Evolutionary conservation across 1,140 invertebrate genomes (phyloP).

Genomic region (Asbolus verrucosus): DNA sequence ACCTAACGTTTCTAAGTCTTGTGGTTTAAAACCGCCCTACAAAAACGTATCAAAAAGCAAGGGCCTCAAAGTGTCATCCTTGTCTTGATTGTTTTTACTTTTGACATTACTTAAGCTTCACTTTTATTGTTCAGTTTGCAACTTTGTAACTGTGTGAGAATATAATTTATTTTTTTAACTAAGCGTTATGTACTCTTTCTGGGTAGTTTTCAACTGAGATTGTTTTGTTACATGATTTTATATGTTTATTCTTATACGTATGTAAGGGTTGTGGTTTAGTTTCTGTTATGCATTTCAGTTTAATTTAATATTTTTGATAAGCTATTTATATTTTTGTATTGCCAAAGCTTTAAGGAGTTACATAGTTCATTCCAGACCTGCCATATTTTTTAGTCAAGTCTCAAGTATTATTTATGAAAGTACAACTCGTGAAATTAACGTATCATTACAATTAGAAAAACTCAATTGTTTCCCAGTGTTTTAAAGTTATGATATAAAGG

Average conservation of each 20-base stretch:
- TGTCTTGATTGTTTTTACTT: constrained; percentile 50
- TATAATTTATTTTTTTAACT: constrained; percentile 9
- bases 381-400: constrained; percentile 4
- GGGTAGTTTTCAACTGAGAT: too few species aligned
- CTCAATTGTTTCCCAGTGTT: neutral
- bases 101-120: neutral
- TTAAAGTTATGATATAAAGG: too few species aligned
- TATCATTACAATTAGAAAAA: constrained; percentile 1
- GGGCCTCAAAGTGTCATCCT: constrained; percentile 50
- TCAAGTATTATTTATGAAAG: neutral
- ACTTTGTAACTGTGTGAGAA: constrained; percentile 5
- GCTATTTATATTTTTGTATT: constrained; percentile 9
- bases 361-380: constrained; percentile 20
- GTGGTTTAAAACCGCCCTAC: constrained; percentile 35
- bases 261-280: constrained; percentile 12
- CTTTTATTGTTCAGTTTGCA: neutral
- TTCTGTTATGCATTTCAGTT: constrained; percentile 3
- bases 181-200: constrained; percentile 1
- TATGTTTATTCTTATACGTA: constrained; percentile 8
- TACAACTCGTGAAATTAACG: constrained; percentile 5
- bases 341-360: neutral
- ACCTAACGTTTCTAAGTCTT: constrained; percentile 51
- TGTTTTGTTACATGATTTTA: neutral
- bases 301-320: constrained; percentile 1
- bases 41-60: constrained; percentile 43